Base-by-base conservation (phyloP, 30 jellyfish, hydroid and myxozoan species). In the Cassiopea xamachana region DNA sequence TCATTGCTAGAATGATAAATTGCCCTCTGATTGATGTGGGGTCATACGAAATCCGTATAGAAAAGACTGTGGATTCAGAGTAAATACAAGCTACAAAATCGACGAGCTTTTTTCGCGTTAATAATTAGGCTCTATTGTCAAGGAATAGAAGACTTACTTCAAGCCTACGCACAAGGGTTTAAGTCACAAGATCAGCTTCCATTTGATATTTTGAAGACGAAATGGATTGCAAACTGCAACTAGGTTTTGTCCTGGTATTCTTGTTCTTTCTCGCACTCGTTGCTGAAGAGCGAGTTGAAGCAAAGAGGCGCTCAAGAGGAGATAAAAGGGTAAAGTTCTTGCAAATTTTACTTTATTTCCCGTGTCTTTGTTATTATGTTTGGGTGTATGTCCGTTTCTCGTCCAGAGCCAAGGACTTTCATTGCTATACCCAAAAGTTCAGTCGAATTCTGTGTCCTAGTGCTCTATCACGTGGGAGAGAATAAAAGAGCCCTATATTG, bases 281-380 rank as follows among this genome's bases (percentile, higher is more conserved):
- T 47, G 60, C 76, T n/a, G 50, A 68, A 18, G 89, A 81, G 13
- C 2, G 43, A 8, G 89, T 43, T 8, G 89, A 81, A 2, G 89
- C 89, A 14, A 81, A 75, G 59, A 84, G 60, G 59, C 77, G 92
- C 55, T 51, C 85, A 19, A 84, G 58, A 62, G 72, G 68, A 50
- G 86, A 73, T 60, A 76, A 49, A 83, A 70, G 49, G 92, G 92
- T 84, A 50, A 80, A 19, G 83, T 19, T 73, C 0, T 10, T 73
- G 13, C 17, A 13, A 43, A 44, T 18, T 4, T 10, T 44, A 73
- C 0, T 73, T 73, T 45, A 73, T 12, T 73, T 10, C 0, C 5
- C 10, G 10, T 43, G 18, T 74, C 60, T 4, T 74, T 44, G 15
- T 69, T 69, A 19, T 69, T 44, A 1, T 55, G 0, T 10, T 55